Percentiles rank a stretch among this genome's conserved stretches.
phyloP scores from a whole-genome alignment of 2,888 invertebrate species.

The Drosophila sordidula region DNA sequence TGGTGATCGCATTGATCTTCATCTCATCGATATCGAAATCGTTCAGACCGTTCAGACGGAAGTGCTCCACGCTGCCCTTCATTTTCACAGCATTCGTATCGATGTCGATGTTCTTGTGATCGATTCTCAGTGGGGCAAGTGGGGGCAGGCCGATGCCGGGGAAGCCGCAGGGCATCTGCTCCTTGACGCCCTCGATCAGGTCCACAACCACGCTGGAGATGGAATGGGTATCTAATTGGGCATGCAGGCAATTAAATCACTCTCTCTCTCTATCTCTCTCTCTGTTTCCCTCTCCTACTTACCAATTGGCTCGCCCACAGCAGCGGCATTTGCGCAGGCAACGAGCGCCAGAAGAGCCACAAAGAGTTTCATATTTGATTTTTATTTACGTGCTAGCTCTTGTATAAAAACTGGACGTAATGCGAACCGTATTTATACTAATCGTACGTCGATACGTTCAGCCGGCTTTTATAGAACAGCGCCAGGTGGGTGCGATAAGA shows the following conservation, averaged over 20 bases:
- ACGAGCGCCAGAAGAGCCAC: constrained; percentile 76
- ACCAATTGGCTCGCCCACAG: constrained; percentile 64
- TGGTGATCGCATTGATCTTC: constrained; percentile 75
- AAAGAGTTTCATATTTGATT: constrained; percentile 75
- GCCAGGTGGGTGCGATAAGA: constrained; percentile 54
- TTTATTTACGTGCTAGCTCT: constrained; percentile 14
- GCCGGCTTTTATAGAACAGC: constrained; percentile 74
- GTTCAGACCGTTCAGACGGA: constrained; percentile 75
- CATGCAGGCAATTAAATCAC: not conserved
- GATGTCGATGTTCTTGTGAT: constrained; percentile 68
- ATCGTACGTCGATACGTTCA: constrained; percentile 24
- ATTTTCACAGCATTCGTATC: constrained; percentile 52
- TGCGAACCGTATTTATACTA: constrained; percentile 74
- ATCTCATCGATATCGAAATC: constrained; percentile 76
- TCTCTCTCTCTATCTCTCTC: not conserved
- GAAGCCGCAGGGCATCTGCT: constrained; percentile 83
- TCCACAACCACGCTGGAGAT: constrained; percentile 69
- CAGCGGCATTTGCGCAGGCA: constrained; percentile 68
- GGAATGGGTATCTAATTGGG: constrained; percentile 63
- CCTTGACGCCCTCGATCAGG: constrained; percentile 57
- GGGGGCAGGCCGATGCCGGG: constrained; percentile 75
- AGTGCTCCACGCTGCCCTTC: constrained; percentile 70
- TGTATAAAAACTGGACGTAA: constrained; percentile 61
- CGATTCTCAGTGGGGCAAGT: constrained; percentile 76
- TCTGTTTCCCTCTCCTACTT: constrained; percentile 40